These are phyloP conservation scores for Parascotia fuliginaria DNA, from an alignment of 2,888 invertebrate genomes.

Conservation along the genomic window DNA sequence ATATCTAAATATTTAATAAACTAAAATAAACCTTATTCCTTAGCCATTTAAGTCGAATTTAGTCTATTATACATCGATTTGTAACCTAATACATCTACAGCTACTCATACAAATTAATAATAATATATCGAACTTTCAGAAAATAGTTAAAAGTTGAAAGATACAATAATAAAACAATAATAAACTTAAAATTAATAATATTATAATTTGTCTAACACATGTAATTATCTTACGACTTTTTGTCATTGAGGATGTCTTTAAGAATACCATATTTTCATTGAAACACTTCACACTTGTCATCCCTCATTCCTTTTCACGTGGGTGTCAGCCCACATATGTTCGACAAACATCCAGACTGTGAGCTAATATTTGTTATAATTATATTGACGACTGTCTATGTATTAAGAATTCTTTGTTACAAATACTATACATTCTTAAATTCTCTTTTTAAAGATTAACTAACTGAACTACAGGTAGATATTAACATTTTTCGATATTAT, in stretches of 20 bases:
- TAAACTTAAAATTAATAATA: too few species aligned
- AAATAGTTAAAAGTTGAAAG: too few species aligned
- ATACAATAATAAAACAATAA: too few species aligned
- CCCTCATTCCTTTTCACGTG: background rate
- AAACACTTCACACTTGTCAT: background rate
- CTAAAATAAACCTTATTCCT: background rate
- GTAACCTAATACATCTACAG: background rate
- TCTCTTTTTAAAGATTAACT: too few species aligned
- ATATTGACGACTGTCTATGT: background rate
- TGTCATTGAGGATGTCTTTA: too few species aligned
- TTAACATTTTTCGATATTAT: too few species aligned
- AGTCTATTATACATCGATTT: background rate
- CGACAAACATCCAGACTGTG: background rate
- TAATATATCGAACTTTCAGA: background rate
- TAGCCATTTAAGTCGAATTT: background rate
- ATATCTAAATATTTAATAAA: background rate
- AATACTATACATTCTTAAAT: background rate
- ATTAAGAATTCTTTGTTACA: background rate
- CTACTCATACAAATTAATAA: background rate
- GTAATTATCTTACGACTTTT: too few species aligned
- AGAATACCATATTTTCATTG: background rate
- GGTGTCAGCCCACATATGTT: slow-evolving; percentile 1
- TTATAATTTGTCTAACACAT: too few species aligned
- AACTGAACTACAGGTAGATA: too few species aligned
- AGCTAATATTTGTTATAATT: slow-evolving; percentile 5